These are phyloP conservation scores for Calosoma granatense DNA, from an alignment of 1,140 invertebrate genomes.

Conservation along the genomic window DNA sequence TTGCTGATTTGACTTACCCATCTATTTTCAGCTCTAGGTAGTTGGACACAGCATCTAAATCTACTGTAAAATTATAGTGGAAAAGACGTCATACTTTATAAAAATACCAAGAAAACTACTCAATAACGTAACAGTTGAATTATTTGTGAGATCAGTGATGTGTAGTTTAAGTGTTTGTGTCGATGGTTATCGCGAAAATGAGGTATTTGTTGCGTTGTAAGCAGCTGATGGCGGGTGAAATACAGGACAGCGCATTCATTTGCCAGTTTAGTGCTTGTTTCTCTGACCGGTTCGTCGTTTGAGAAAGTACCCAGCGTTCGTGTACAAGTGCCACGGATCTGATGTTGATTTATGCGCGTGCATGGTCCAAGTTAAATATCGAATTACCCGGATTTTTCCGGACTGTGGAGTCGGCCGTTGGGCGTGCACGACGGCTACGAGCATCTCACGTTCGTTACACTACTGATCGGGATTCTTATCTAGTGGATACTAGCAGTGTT, in stretches of 20 bases:
- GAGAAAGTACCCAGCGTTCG: not conserved
- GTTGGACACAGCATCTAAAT: constrained; percentile 18
- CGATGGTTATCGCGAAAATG: constrained; percentile 20
- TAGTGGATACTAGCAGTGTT: too few species aligned
- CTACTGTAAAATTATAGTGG: constrained; percentile 17
- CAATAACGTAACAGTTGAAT: constrained; percentile 13
- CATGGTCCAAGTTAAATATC: not conserved
- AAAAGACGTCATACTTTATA: constrained; percentile 12
- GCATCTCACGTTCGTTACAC: not conserved
- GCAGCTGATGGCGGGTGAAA: constrained; percentile 37
- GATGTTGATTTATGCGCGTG: not conserved
- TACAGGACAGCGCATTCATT: constrained; percentile 22
- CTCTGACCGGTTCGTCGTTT: not conserved
- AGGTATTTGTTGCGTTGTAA: constrained; percentile 28
- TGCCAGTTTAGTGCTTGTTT: constrained; percentile 15
- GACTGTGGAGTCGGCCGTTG: not conserved
- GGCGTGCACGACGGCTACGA: constrained; percentile 6
- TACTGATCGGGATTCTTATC: too few species aligned
- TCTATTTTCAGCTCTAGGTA: constrained; percentile 38
- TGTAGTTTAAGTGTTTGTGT: constrained; percentile 15
- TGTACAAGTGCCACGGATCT: not conserved
- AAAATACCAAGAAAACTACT: constrained; percentile 15
- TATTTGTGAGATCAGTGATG: constrained; percentile 22
- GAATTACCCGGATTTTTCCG: constrained; percentile 6
- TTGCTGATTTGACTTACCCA: constrained; percentile 21